Base-by-base conservation (phyloP, 2,797 vertebrate species). In the Pangasius sanitwongsei region DNA sequence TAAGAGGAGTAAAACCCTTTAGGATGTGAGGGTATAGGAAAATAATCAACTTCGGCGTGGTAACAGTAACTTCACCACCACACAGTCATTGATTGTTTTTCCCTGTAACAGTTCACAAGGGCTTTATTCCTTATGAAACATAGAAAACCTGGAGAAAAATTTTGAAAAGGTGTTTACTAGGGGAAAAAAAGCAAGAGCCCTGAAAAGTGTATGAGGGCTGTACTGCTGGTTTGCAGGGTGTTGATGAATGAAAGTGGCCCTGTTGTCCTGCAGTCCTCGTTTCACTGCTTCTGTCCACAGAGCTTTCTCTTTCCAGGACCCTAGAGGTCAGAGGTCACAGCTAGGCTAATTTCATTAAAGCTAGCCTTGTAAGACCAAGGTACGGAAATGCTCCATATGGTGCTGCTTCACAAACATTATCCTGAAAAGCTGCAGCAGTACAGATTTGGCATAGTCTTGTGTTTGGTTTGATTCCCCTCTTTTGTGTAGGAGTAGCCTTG, bases 321-420 rank as follows among this genome's bases (percentile, higher is more conserved):
- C 91, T 93, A 91, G 88, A 92, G 92, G 92, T 94, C 93, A 92
- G 63, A 87, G 92, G 90, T 90, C 89, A 91, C 86, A 91, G 82
- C 86, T 90, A 86, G 90, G 89, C 86, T 94, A 93, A 95, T 95
- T 94, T 88, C 88, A 94, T 94, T 93, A 95, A 91, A 80, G 74
- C 85, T 74, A 86, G 87, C 91, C 89, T 90, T 91, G 86, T 74
- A 85, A 75, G 70, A 50, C 82, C 83, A 59, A 69, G 25, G 23
- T 59, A 37, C 53, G 18, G 34, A 67, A 31, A 69, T 34, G 63
- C 25, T 48, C 11, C 31, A 74, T n/a, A 48, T 85, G 83, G 31
- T 72, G 50, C 50, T 55, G 50, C 31, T 31, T 44, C 15, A 41
- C 23, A 44, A 75, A 23, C 70, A 37, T 9, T 18, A 41, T 63